Base-by-base conservation (phyloP, 2,113 vertebrate genomes). In the Neogale vison region DNA sequence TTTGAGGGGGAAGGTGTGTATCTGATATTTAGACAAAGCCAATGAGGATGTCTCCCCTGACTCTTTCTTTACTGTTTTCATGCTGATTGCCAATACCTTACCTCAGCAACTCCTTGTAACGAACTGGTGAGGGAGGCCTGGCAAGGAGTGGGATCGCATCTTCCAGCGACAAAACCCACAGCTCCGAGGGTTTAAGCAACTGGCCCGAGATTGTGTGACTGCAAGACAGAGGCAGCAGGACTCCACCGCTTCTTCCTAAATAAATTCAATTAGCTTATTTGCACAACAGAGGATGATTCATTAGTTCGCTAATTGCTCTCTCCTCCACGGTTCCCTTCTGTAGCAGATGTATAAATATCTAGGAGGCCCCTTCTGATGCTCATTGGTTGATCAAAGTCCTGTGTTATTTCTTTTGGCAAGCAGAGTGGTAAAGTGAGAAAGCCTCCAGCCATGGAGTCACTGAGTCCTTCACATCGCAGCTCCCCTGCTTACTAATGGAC, bases 231-330 rank as follows among this genome's bases (percentile, higher is more conserved):
- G 11, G 67, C n/a, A 90, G 74, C 47, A 90, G 23, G 29, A 42
- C 55, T 84, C 26, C 20, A 6, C 23, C 67, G 85, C 77, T 85
- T 82, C 95, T 93, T 63, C 92, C 82, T 45, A 72, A 81, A 65
- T 71, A 97, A 97, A 97, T 97, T 74, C 72, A 90, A 39, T 96
- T 96, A 94, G 71, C 76, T 98, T 90, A 79, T 97, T 95, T 96
- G 71, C 50, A n/a, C 61, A 95, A 91, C 81, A 90, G 79, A 92
- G n/a, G 59, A 88, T 97, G 87, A 81, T 76, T 96, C 90, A 93
- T 83, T 96, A 85, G 90, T 80, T 94, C 80, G 47, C 88, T 97
- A 91, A 95, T 95, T 96, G 59, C 81, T 95, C 72, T 77, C 39
- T 85, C 57, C 84, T 85, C 90, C 12, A 1, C 42, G 83, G 10